Percentiles rank a stretch among this genome's conserved stretches.
phyloP scores from a whole-genome alignment of 92 coral and sea anemone genomes.

The Pocillopora meandrina region DNA sequence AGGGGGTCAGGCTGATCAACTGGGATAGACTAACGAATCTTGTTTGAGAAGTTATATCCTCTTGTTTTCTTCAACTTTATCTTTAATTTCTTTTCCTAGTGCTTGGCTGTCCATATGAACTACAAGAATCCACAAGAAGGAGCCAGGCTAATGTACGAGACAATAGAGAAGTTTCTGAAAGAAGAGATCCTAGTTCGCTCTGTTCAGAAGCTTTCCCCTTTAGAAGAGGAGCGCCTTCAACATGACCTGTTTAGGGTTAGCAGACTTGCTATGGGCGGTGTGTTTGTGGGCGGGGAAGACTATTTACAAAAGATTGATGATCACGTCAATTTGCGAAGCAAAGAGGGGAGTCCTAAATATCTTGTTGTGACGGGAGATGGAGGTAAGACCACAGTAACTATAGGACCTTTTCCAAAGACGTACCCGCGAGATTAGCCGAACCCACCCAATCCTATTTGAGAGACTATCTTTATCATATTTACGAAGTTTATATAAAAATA shows the following conservation, averaged over 20 bases:
- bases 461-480: no score
- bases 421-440: no score
- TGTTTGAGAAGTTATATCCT: not conserved
- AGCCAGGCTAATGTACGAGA: constrained; percentile 75
- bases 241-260: constrained; percentile 81
- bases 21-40: not conserved
- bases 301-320: constrained; percentile 64
- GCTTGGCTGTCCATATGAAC: constrained; percentile 85
- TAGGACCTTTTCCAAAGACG: no score
- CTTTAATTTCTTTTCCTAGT: constrained; percentile 39
- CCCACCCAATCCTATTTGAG: no score
- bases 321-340: constrained; percentile 22
- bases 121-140: constrained; percentile 87
- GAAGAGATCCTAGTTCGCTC: constrained; percentile 64
- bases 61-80: not conserved
- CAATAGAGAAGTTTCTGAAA: constrained; percentile 66
- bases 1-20: no score
- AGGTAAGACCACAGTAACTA: constrained; percentile 42
- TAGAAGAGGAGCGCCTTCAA: constrained; percentile 68
- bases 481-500: no score
- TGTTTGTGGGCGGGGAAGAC: constrained; percentile 74
- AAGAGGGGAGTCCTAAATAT: constrained; percentile 31
- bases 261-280: constrained; percentile 81
- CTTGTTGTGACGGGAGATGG: constrained; percentile 68
- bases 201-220: constrained; percentile 45